These are phyloP conservation scores for Macrophya annulata DNA, from an alignment of 2,888 invertebrate species.

Conservation along the genomic window DNA sequence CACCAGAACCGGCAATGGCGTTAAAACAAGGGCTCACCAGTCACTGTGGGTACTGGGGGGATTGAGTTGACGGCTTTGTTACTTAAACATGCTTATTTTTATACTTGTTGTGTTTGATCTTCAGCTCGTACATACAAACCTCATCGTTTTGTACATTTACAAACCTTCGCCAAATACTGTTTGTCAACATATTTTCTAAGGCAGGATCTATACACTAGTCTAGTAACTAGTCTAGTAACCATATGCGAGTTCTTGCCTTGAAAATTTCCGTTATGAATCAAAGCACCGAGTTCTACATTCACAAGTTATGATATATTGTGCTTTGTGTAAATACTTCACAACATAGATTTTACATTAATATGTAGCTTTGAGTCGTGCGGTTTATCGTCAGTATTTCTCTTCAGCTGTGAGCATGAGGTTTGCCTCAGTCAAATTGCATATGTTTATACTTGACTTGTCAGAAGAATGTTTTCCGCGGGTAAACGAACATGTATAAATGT, in stretches of 20 bases:
- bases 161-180: constrained; percentile 10
- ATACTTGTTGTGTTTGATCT: not conserved
- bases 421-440: constrained; percentile 2
- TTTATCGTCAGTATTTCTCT: not conserved
- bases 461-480: not conserved
- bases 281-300: not conserved
- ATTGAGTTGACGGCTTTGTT: constrained; percentile 36
- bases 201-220: not conserved
- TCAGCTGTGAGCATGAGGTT: not conserved
- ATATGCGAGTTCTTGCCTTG: not conserved
- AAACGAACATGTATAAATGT: not conserved
- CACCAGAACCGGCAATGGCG: not conserved
- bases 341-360: not conserved
- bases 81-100: constrained; percentile 17
- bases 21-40: constrained; percentile 33
- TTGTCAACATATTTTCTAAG: not conserved
- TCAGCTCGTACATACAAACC: no score
- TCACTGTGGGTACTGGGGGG: not conserved
- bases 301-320: not conserved
- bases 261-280: not conserved
- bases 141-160: not conserved
- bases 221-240: not conserved
- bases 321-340: not conserved
- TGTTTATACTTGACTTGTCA: not conserved
- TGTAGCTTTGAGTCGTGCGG: not conserved